These are phyloP conservation scores for Mellilla xanthometata DNA, from an alignment of 2,888 invertebrate species.

Conservation along the genomic window DNA sequence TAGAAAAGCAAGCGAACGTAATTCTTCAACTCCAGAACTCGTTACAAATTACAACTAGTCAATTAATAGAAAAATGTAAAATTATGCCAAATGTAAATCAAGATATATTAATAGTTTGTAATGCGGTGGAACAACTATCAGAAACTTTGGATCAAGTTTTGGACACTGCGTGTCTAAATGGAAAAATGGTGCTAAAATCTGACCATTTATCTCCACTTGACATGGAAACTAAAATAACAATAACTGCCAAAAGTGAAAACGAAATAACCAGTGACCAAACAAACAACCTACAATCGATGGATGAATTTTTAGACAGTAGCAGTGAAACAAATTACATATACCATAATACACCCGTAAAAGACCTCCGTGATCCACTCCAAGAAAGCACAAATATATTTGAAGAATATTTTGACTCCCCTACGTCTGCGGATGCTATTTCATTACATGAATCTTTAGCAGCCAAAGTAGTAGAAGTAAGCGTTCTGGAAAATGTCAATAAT, in stretches of 20 bases:
- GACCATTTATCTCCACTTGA: too few relatives aligned
- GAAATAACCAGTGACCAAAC: neutral
- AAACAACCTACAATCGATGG: neutral
- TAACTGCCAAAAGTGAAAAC: too few relatives aligned
- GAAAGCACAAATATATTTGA: conserved; percentile 4
- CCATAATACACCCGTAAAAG: neutral
- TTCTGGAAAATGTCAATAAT: conserved; percentile 7
- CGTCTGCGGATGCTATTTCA: conserved; percentile 7
- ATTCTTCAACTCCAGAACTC: conserved; percentile 6
- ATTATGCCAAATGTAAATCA: neutral
- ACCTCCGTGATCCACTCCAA: neutral
- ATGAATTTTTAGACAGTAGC: conserved; percentile 14
- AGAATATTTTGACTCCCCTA: conserved; percentile 19
- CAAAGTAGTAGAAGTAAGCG: conserved; percentile 8
- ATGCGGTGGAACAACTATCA: too few relatives aligned
- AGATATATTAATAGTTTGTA: too few relatives aligned
- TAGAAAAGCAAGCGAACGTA: neutral
- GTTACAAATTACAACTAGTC: conserved; percentile 3
- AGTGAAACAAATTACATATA: neutral
- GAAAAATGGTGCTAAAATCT: too few relatives aligned
- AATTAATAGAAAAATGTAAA: conserved; percentile 5
- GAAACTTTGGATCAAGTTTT: too few relatives aligned
- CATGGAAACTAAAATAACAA: too few relatives aligned
- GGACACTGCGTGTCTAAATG: too few relatives aligned
- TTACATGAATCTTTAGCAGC: conserved; percentile 6